Evolutionary conservation across 2,797 vertebrate genomes (phyloP).

Genomic region (Rhinoraja longicauda): DNA sequence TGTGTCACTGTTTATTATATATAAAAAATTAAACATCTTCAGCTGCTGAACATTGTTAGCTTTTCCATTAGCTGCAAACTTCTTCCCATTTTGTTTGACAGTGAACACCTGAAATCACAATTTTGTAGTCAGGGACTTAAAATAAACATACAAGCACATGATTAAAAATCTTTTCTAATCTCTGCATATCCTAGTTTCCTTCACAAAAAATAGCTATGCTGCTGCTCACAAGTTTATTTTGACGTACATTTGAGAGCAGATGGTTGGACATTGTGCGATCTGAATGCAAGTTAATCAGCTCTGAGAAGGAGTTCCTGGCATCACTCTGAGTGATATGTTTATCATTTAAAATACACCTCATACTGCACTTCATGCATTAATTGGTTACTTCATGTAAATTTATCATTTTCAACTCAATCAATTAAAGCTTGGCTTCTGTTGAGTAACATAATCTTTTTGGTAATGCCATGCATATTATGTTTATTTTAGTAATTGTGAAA

Average conservation of each 20-base stretch:
- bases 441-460: not conserved
- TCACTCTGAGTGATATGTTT: not conserved
- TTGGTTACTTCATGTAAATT: slow-evolving; percentile 21
- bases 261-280: not conserved
- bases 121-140: not conserved
- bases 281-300: not conserved
- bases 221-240: not conserved
- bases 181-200: not conserved
- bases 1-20: too few relatives aligned
- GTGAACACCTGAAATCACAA: not conserved
- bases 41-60: not conserved
- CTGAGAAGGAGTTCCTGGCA: not conserved
- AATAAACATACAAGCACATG: not conserved
- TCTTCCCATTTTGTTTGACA: not conserved
- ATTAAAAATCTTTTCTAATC: not conserved
- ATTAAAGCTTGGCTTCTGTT: slow-evolving; percentile 18
- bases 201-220: not conserved
- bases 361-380: not conserved
- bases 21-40: too few relatives aligned
- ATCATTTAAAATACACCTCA: not conserved
- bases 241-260: not conserved
- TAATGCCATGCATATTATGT: not conserved
- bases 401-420: not conserved
- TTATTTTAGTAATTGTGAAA: slow-evolving; percentile 19
- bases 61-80: not conserved